Evolutionary conservation across 2,113 vertebrate species (phyloP).

Genomic region (Stegastes partitus): DNA sequence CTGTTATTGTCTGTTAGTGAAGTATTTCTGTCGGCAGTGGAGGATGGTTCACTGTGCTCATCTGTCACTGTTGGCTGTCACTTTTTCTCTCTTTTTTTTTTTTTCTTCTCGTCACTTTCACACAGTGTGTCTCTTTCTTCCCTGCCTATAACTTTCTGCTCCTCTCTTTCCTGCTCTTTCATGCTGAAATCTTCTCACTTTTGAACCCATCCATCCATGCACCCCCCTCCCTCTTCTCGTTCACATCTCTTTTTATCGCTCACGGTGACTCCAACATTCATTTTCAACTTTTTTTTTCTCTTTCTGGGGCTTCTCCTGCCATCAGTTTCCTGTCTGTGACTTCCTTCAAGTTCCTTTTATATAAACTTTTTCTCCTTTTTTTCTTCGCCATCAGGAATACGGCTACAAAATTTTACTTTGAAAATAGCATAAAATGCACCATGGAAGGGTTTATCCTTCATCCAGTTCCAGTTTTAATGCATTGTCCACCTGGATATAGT

Average conservation of each 20-base stretch:
- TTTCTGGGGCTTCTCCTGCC: too few species aligned
- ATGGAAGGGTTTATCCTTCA: background rate
- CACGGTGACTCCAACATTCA: background rate
- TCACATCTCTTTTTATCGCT: constrained; percentile 18
- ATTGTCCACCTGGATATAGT: background rate
- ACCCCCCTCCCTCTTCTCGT: background rate
- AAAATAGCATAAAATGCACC: background rate
- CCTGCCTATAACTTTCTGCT: constrained; percentile 19
- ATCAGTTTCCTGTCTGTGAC: too few species aligned
- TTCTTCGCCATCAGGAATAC: background rate
- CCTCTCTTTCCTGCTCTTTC: constrained; percentile 17
- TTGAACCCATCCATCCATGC: background rate
- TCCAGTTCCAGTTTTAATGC: background rate
- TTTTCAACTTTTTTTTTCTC: constrained; percentile 5
- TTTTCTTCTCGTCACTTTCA: constrained; percentile 14
- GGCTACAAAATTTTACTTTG: background rate
- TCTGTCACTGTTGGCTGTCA: constrained; percentile 31
- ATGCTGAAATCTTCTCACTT: constrained; percentile 16
- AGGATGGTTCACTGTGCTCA: constrained; percentile 17
- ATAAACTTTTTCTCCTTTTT: background rate
- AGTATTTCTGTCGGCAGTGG: constrained; percentile 16
- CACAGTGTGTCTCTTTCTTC: constrained; percentile 11
- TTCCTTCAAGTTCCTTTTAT: background rate
- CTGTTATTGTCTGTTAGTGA: constrained; percentile 17
- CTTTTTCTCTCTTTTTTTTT: background rate